Base-by-base conservation (phyloP, 2,888 invertebrate genomes). In the Troglohyphantes excavatus region DNA sequence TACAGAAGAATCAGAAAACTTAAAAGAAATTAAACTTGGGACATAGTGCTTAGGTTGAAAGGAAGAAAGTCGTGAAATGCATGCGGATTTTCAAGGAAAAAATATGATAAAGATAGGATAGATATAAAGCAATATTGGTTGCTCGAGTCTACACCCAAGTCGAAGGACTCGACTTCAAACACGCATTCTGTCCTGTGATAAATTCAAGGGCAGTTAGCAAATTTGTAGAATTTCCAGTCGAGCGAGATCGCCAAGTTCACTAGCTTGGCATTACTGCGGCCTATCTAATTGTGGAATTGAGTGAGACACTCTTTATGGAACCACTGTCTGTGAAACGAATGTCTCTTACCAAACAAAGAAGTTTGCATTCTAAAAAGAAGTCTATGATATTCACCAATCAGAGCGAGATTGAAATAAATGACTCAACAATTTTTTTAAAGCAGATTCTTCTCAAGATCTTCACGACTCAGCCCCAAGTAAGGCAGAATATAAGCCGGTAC, bases 1-100 rank as follows among this genome's bases (percentile, higher is more conserved):
- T 13, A n/a, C 17, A 13, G n/a, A n/a, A 13, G 5, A 2, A 5
- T 17, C 5, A 5, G 5, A n/a, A 53, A 17, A n/a, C 17, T 23
- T 84, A n/a, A 85, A 86, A 21, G 46, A 82, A 26, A 85, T 91
- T 59, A 17, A 89, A 90, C 79, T 6, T 88, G 91, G 84, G 19
- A 26, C 17, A 19, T 79, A 33, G 79, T 23, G 21, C 3, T 21
- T 17, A 23, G 33, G 9, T 78, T 85, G n/a, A 0, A 17, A 6
- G 59, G 75, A 73, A 72, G 27, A 11, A 68, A 43, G 67, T 83
- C 76, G 11, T 73, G 21, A 88, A 59, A 21, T 23, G 21, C 21
- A 43, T 68, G 1, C 29, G 29, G 29, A 68, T 6, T 2, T 27
- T 68, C 17, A 27, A 67, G 29, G 27, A 7, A 23, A 53, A 53